These are phyloP conservation scores for Mellilla xanthometata DNA, from an alignment of 2,888 invertebrate species.

Conservation along the genomic window DNA sequence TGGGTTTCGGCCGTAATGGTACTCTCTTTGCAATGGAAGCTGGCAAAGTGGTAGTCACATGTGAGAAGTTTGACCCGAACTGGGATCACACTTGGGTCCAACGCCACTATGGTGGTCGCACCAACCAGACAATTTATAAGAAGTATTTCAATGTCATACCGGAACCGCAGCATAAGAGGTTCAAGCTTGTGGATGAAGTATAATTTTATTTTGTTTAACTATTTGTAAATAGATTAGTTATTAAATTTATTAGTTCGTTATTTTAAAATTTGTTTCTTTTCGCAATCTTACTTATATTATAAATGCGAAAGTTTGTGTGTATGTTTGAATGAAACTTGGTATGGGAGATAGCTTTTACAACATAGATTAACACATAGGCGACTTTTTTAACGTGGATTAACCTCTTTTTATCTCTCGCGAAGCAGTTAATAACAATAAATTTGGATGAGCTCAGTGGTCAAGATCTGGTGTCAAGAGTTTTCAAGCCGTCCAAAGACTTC, in stretches of 20 bases:
- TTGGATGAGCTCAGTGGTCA: no score
- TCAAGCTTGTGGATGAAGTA: slow-evolving; percentile 88
- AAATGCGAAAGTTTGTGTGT: no score
- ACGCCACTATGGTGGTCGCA: slow-evolving; percentile 84
- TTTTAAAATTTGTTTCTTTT: no score
- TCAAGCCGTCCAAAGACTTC: no score
- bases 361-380: no score
- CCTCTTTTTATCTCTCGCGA: no score
- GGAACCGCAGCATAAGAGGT: slow-evolving; percentile 88
- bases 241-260: slow-evolving; percentile 1
- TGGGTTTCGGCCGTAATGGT: slow-evolving; percentile 90
- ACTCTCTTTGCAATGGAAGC: slow-evolving; percentile 91
- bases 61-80: slow-evolving; percentile 90
- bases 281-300: no score
- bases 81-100: slow-evolving; percentile 90
- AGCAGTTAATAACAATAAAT: no score
- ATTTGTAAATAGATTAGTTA: background rate
- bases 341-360: no score
- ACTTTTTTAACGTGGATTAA: no score
- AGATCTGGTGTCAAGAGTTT: no score
- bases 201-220: slow-evolving; percentile 53
- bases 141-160: slow-evolving; percentile 94
- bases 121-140: slow-evolving; percentile 87
- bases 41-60: slow-evolving; percentile 91
- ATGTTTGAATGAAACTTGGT: no score